A percentile compares a stretch with the other conserved stretches of the same genome.
These are phyloP conservation scores for Chironomus riparius DNA, from an alignment of 2,888 invertebrate species.

Conservation along the genomic window DNA sequence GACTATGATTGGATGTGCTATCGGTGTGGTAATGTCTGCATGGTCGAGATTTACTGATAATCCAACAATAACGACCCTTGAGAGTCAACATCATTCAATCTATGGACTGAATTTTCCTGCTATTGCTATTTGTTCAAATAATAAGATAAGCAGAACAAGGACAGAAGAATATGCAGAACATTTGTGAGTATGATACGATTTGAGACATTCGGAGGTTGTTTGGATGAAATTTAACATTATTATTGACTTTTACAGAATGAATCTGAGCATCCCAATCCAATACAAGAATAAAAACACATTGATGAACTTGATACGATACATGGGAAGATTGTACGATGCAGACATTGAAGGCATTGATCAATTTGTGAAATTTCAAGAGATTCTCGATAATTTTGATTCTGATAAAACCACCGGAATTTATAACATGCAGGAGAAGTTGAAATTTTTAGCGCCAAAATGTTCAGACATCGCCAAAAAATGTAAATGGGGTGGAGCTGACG, in stretches of 20 bases:
- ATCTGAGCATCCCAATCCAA: background rate
- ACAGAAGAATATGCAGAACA: slow-evolving; percentile 37
- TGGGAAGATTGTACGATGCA: slow-evolving; percentile 31
- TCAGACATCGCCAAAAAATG: slow-evolving; percentile 46
- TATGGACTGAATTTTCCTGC: slow-evolving; percentile 42
- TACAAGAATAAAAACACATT: slow-evolving; percentile 14
- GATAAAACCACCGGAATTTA: slow-evolving; percentile 33
- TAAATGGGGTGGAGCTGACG: slow-evolving; percentile 40
- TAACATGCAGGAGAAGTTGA: slow-evolving; percentile 33
- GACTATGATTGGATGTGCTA: background rate
- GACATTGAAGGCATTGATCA: slow-evolving; percentile 29
- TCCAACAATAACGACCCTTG: slow-evolving; percentile 44
- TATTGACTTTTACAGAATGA: background rate
- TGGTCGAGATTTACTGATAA: slow-evolving; percentile 34
- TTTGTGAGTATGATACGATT: slow-evolving; percentile 39
- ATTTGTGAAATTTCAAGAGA: slow-evolving; percentile 32
- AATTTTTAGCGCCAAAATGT: slow-evolving; percentile 41
- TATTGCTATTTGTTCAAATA: slow-evolving; percentile 48
- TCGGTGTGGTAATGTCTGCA: slow-evolving; percentile 28
- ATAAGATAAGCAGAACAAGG: slow-evolving; percentile 46
- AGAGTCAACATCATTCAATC: slow-evolving; percentile 45
- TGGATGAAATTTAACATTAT: no score
- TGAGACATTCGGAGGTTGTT: no score
- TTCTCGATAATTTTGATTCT: slow-evolving; percentile 31
- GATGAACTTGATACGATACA: slow-evolving; percentile 26